Evolutionary conservation across 2,888 invertebrate species (phyloP).

Genomic region (Epinotia brunnichana): DNA sequence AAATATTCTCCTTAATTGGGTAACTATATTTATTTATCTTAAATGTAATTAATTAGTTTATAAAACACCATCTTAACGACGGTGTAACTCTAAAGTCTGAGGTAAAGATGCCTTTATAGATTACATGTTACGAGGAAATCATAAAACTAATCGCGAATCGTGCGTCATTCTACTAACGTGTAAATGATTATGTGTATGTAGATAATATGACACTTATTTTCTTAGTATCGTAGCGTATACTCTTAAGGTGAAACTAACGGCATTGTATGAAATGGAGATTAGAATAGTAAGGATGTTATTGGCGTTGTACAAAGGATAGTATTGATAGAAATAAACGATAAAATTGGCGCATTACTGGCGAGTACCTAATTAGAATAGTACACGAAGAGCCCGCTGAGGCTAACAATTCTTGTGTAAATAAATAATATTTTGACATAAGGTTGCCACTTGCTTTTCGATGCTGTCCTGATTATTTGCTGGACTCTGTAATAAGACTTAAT

Average conservation of each 20-base stretch:
- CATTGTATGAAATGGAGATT: conserved; percentile 76
- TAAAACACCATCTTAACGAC: conserved; percentile 77
- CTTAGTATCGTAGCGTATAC: conserved; percentile 77
- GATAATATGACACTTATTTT: conserved; percentile 82
- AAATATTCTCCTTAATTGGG: conserved; percentile 67
- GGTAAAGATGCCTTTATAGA: conserved; percentile 84
- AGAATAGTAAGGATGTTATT: conserved; percentile 78
- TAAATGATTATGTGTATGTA: conserved; percentile 71
- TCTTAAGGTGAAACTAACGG: conserved; percentile 75
- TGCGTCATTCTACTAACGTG: conserved; percentile 79
- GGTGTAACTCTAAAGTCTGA: conserved; percentile 84
- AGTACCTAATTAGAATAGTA: conserved; percentile 83
- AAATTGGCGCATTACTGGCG: conserved; percentile 84
- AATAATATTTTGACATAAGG: conserved; percentile 66
- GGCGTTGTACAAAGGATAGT: conserved; percentile 83
- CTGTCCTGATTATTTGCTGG: conserved; percentile 68
- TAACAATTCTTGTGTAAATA: conserved; percentile 76
- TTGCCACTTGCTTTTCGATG: conserved; percentile 73
- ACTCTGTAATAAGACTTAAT: conserved; percentile 52
- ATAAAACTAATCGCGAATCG: conserved; percentile 73
- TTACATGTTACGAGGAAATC: conserved; percentile 75
- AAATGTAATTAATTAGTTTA: conserved; percentile 77
- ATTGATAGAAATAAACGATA: conserved; percentile 79
- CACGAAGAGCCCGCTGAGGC: conserved; percentile 78
- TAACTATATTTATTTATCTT: conserved; percentile 81